Conservation (phyloP, 2,797 vertebrate genomes). For the Poecilia picta region DNA sequence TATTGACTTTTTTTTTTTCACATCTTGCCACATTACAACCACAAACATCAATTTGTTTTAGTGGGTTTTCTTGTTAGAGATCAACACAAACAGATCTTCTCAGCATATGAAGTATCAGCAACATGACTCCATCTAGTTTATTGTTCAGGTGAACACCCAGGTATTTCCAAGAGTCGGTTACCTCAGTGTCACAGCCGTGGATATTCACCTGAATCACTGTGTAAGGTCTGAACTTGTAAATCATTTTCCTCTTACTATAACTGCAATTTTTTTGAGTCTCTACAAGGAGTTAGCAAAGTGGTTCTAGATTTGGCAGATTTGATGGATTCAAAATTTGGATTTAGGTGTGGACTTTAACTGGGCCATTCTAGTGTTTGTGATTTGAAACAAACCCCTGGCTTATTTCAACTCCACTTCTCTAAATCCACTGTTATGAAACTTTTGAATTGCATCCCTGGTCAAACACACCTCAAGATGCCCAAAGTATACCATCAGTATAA, state of each 20-base stretch:
- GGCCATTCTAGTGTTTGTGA: neutral
- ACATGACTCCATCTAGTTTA: neutral
- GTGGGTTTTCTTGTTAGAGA: neutral
- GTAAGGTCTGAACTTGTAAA: neutral
- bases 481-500: neutral
- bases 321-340: neutral
- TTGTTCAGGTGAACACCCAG: neutral
- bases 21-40: neutral
- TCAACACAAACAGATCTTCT: neutral
- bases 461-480: neutral
- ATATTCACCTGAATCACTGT: neutral
- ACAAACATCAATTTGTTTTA: neutral
- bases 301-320: neutral
- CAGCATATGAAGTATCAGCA: neutral
- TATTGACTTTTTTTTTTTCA: neutral
- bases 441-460: neutral
- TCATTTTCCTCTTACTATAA: neutral
- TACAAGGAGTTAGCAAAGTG: neutral
- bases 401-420: neutral
- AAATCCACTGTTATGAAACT: neutral
- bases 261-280: neutral
- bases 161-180: neutral
- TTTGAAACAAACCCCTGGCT: neutral
- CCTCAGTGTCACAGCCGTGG: neutral
- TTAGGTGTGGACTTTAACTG: neutral